Conservation (phyloP, 2,797 vertebrate species). For the Urosaurus nigricauda region DNA sequence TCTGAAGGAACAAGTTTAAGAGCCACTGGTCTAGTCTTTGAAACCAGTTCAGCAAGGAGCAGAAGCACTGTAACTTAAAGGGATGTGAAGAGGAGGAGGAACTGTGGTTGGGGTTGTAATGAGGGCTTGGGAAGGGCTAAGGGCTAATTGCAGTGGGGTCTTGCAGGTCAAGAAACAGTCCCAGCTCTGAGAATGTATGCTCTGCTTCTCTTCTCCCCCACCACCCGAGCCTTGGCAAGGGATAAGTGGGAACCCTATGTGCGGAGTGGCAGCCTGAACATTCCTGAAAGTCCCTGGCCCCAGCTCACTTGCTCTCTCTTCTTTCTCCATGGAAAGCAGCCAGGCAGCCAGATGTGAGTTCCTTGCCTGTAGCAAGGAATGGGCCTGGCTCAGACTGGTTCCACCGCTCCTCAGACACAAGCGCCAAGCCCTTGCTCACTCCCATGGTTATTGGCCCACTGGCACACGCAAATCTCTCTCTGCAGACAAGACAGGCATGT, state of each 20-base stretch:
- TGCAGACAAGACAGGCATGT: neutral
- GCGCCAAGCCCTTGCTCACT: conserved; percentile 7
- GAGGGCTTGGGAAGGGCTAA: neutral
- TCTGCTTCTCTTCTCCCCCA: neutral
- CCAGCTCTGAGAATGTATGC: neutral
- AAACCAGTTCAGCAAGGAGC: neutral
- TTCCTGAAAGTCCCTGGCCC: conserved; percentile 39
- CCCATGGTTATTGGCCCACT: conserved; percentile 17
- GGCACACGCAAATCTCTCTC: conserved; percentile 4
- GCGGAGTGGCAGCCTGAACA: conserved; percentile 41
- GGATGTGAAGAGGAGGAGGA: neutral
- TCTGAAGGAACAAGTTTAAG: too few species aligned
- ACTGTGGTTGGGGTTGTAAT: neutral
- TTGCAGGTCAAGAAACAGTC: neutral
- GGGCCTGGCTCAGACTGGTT: conserved; percentile 31
- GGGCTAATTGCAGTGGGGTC: neutral
- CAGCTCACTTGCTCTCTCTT: neutral
- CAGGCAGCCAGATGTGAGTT: conserved; percentile 43
- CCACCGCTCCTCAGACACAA: conserved; percentile 6
- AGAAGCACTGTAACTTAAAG: neutral
- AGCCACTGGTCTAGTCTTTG: neutral
- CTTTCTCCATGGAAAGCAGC: conserved; percentile 37
- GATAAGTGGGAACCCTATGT: conserved; percentile 33
- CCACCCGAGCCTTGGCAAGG: conserved; percentile 16
- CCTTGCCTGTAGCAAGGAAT: conserved; percentile 36